Percentiles rank a stretch among this genome's conserved stretches.
Evolutionary conservation across 2,113 vertebrate species (phyloP).

Genomic region (Climacteris rufus): DNA sequence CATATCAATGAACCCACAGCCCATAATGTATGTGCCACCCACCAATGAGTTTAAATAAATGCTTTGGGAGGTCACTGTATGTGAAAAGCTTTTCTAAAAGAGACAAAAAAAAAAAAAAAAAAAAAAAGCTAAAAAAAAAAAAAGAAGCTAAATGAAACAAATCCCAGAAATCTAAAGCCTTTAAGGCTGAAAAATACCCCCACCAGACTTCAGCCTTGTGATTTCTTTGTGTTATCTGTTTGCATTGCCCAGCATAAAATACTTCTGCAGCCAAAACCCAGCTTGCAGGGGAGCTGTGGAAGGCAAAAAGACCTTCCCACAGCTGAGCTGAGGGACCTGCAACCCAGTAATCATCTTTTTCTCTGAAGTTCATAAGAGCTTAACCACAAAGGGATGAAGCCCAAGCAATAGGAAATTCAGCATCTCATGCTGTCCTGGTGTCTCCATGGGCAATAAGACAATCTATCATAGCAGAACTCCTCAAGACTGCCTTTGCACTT

Average conservation of each 20-base stretch:
- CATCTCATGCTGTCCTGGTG: not conserved
- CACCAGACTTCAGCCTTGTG: not conserved
- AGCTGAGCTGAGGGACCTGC: not conserved
- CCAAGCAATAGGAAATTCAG: not conserved
- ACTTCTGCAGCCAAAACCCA: not conserved
- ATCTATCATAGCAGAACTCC: not conserved
- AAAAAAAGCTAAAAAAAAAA: not conserved
- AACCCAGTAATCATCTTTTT: not conserved
- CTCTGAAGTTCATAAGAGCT: not conserved
- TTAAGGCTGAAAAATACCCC: not conserved
- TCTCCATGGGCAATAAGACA: not conserved
- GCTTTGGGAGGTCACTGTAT: not conserved
- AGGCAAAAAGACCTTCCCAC: not conserved
- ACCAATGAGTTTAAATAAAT: not conserved
- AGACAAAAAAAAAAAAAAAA: not conserved
- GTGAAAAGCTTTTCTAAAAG: not conserved
- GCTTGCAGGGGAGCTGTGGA: not conserved
- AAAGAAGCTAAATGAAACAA: not conserved
- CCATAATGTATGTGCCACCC: not conserved
- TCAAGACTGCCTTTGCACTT: not conserved
- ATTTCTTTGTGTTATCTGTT: not conserved
- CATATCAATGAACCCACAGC: constrained; percentile 36
- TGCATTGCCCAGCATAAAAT: not conserved
- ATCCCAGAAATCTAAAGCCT: not conserved
- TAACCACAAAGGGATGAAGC: not conserved